These are phyloP conservation scores for Lamproptera curius DNA, from an alignment of 2,888 invertebrate species.

Conservation along the genomic window DNA sequence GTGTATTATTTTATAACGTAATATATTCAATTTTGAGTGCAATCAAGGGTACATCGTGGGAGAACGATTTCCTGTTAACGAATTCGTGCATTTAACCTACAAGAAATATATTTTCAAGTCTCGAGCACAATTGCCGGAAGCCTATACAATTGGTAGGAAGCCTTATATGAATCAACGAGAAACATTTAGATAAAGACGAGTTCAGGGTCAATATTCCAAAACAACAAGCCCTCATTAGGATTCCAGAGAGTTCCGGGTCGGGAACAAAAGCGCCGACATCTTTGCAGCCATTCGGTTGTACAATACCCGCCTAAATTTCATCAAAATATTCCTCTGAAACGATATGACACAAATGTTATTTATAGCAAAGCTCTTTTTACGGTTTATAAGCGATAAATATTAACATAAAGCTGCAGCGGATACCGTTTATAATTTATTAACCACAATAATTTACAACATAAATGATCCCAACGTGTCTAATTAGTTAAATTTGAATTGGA, in stretches of 20 bases:
- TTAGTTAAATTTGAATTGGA: background rate
- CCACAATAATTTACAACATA: background rate
- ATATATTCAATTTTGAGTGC: no score
- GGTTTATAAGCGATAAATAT: no score
- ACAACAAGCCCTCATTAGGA: slow-evolving; percentile 32
- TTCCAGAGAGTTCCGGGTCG: slow-evolving; percentile 31
- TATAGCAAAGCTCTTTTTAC: no score
- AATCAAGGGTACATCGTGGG: no score
- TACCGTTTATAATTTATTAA: no score
- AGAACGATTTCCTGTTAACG: no score
- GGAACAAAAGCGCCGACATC: slow-evolving; percentile 33
- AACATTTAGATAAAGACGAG: slow-evolving; percentile 19
- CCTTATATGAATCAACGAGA: slow-evolving; percentile 17
- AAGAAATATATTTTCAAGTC: no score
- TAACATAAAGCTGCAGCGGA: no score
- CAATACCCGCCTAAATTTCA: no score
- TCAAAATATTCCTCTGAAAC: slow-evolving; percentile 36
- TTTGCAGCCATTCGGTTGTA: slow-evolving; percentile 30
- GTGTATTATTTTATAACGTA: background rate
- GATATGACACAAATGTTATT: no score
- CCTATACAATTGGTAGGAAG: slow-evolving; percentile 1
- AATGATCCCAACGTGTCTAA: background rate
- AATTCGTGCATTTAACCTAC: no score
- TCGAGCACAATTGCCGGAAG: slow-evolving; percentile 29
- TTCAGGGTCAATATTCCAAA: slow-evolving; percentile 27